phyloP scores from a whole-genome alignment of 2,888 invertebrate species.

The Beris chalybata region DNA sequence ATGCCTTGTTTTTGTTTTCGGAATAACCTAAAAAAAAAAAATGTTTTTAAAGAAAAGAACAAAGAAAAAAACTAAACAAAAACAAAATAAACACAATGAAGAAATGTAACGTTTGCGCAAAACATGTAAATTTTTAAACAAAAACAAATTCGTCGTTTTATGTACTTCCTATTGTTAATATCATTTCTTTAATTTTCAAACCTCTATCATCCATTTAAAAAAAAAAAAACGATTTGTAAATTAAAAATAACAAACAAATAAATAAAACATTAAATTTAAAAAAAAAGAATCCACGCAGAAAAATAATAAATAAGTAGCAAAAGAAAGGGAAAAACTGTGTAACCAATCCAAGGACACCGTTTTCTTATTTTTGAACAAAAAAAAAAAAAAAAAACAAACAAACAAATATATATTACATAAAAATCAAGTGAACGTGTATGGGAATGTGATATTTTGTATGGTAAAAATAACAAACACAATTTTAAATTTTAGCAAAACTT shows the following conservation, averaged over 20 bases:
- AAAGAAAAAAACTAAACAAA: not conserved
- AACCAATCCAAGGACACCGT: not conserved
- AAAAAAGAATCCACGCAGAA: not conserved
- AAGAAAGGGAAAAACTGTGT: conserved; percentile 1
- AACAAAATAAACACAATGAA: not conserved
- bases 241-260: conserved; percentile 7
- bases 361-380: not conserved
- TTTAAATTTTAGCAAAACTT: conserved; percentile 10
- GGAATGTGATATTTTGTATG: conserved; percentile 18
- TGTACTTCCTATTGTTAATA: too few relatives aligned
- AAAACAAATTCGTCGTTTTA: too few relatives aligned
- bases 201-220: too few relatives aligned
- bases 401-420: not conserved
- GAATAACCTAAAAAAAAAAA: too few relatives aligned
- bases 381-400: conserved; percentile 9
- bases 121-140: too few relatives aligned
- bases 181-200: too few relatives aligned
- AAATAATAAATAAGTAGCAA: not conserved
- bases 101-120: too few relatives aligned
- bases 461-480: not conserved
- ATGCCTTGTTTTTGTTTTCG: too few relatives aligned
- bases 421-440: conserved; percentile 17
- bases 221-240: not conserved
- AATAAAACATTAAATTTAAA: not conserved
- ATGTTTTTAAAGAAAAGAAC: not conserved